Base-by-base conservation (phyloP, 2,113 vertebrate species). In the Halcyon malimbica region DNA sequence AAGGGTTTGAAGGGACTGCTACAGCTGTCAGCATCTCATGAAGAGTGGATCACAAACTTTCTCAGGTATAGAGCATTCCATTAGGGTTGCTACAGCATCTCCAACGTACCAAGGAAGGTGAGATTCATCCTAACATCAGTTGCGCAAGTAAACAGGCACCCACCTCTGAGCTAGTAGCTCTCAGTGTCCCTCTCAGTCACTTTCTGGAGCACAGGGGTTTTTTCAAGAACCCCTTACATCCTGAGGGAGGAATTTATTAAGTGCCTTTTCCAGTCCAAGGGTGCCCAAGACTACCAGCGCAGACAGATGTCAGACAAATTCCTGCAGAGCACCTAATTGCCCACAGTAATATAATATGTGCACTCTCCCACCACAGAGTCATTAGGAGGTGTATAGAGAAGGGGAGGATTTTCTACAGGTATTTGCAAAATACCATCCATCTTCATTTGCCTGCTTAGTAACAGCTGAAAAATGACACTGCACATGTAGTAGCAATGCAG, bases 141-240 rank as follows among this genome's bases (percentile, higher is more conserved):
- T 39, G 35, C 33, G 20, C 0, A 0, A 54, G 42, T 16, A 33
- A 48, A 50, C 1, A 81, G 44, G 20, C 1, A 2, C 16, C 19
- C 64, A 57, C 28, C 26, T 21, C 46, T 28, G 31, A 62, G 60
- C 15, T 48, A 46, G n/a, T 0, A 65, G 41, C 59, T 35, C 54
- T 48, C 41, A 20, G 46, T 37, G 70, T 70, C 82, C 50, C 33
- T 44, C 26, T 44, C 26, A 10, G 39, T 41, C 53, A 19, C 33
- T 42, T 37, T 13, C 51, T 54, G 46, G 48, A 62, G 23, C 59
- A n/a, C 11, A 1, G 10, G n/a, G 13, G 18, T 5, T 10, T 39
- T 56, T 87, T 54, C 20, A 44, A 57, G 29, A 57, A 60, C 29
- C 28, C 8, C 0, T 14, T 63, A 60, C 33, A 26, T 75, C 69